Percentiles rank a stretch among this genome's conserved stretches.
phyloP scores from a whole-genome alignment of 2,888 invertebrate species.

The Caenorhabditis uteleia region DNA sequence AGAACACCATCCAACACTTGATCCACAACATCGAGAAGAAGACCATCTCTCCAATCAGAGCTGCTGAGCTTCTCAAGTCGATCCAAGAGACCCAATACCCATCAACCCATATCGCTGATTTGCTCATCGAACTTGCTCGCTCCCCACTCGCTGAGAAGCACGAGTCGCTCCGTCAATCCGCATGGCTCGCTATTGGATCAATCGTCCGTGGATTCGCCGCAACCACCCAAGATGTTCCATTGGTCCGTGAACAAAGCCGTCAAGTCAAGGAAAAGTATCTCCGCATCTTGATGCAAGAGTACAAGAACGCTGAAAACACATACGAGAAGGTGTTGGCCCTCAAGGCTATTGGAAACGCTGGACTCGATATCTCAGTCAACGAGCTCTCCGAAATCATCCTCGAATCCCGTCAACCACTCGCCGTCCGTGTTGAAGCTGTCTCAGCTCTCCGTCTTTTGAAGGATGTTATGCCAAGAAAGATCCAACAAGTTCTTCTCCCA shows the following conservation, averaged over 20 bases:
- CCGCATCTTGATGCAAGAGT: conserved; percentile 45
- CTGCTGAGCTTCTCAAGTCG: conserved; percentile 45
- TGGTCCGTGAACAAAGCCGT: conserved; percentile 46
- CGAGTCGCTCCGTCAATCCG: conserved; percentile 44
- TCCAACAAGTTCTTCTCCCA: conserved; percentile 49
- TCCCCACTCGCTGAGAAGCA: conserved; percentile 18
- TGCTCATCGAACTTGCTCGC: conserved; percentile 35
- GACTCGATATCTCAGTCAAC: conserved; percentile 53
- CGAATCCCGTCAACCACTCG: conserved; percentile 46
- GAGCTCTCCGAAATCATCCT: conserved; percentile 63
- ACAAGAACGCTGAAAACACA: conserved; percentile 39
- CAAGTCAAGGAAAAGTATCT: conserved; percentile 39
- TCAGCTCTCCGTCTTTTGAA: conserved; percentile 56
- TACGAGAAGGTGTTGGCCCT: conserved; percentile 63
- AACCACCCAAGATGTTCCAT: conserved; percentile 28
- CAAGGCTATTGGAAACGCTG: conserved; percentile 66
- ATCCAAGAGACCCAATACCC: conserved; percentile 52
- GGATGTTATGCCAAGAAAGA: conserved; percentile 44
- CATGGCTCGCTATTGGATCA: conserved; percentile 46
- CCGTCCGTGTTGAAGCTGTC: conserved; percentile 61
- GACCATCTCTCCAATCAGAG: conserved; percentile 30
- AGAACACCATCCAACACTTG: conserved; percentile 50
- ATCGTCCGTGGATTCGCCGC: conserved; percentile 40
- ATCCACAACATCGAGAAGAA: conserved; percentile 39
- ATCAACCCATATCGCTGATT: conserved; percentile 40